Evolutionary conservation across 2,888 invertebrate species (phyloP), one percentile per base, ranked within the genome.

Genomic region (Isoperla grammatica): DNA sequence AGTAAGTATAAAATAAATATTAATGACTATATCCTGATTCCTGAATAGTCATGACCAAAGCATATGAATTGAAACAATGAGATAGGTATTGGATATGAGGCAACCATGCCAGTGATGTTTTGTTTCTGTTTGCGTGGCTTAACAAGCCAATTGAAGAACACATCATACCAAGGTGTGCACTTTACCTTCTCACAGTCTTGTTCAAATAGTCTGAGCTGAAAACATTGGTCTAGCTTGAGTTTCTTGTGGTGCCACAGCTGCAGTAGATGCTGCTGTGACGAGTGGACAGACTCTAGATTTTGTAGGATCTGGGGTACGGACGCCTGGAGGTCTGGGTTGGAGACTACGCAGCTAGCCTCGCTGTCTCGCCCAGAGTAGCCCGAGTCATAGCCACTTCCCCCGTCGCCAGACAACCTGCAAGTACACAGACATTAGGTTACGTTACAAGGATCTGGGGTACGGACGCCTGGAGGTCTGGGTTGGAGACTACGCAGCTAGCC

Each of bases 231-330:
- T 64, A 98, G 80, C 74, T 95, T 92, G 70, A 89, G 83, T 72
- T 95, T 92, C 73, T 96, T 95, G 69, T 90, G 90, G 71, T 95
- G 93, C 97, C 97, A 98, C 60, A 94, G 78, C 70, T 94, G 93
- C 65, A 93, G 83, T 50, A 97, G 84, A 71, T 95, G 92, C 71
- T 94, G 90, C 70, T 95, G 92, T 0, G 91, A 90, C 4, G 90
- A 86, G 67, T 93, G 90, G 22, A 95, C 89, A 63, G 92, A 88
- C 69, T 92, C 87, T 57, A 92, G 80, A 74, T 92, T 90, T 67
- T 89, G 85, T 66, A 91, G 81, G 57, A 92, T 88, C 53, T 89
- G 79, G 61, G 82, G 79, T 59, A 82, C 84, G 37, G 85, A 68
- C 22, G 77, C 78, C 65, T 78, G 74, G 64, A 86, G 79, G 71